phyloP scores from a whole-genome alignment of 2,113 vertebrate genomes.

The Actenoides lindsayi region DNA sequence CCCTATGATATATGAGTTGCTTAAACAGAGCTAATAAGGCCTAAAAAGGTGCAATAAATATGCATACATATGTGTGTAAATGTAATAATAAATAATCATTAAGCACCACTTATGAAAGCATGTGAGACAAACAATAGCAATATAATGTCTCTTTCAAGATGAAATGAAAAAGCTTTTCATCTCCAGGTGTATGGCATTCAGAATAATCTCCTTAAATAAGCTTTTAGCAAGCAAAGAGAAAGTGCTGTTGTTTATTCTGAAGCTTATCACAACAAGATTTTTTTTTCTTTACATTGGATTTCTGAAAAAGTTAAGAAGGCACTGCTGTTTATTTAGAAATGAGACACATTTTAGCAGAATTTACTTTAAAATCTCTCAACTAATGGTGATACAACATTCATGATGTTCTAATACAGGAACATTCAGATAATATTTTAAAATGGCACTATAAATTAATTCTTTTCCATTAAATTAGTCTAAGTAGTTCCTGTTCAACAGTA shows the following conservation, averaged over 20 bases:
- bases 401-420: neutral
- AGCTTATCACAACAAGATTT: neutral
- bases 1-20: neutral
- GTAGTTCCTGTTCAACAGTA: neutral
- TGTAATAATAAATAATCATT: neutral
- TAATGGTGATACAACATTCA: neutral
- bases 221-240: neutral
- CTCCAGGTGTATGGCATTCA: neutral
- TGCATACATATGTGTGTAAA: neutral
- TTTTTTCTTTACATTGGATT: neutral
- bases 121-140: neutral
- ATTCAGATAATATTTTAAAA: neutral
- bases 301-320: neutral
- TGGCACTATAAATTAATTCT: neutral
- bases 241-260: neutral
- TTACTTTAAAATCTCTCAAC: neutral
- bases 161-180: neutral
- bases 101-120: neutral
- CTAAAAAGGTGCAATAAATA: neutral
- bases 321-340: neutral
- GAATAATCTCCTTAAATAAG: neutral
- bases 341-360: neutral
- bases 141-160: neutral
- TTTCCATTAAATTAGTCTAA: neutral
- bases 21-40: neutral